Percentiles rank a stretch among this genome's conserved stretches.
These are phyloP conservation scores for Oligia strigilis DNA, from an alignment of 2,888 invertebrate species.

Conservation along the genomic window DNA sequence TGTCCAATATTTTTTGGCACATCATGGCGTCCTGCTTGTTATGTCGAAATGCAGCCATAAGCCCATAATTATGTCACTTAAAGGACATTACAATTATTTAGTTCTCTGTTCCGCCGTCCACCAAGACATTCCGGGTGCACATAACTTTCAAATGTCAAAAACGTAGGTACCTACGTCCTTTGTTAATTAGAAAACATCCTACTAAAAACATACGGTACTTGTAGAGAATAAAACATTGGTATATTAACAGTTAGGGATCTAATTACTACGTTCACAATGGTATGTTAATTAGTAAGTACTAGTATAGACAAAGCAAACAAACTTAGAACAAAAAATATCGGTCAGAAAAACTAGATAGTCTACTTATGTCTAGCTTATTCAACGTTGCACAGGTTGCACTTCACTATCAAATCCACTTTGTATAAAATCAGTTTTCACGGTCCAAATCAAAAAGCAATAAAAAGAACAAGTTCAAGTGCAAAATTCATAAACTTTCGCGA, in stretches of 20 bases:
- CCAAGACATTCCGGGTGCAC: background rate
- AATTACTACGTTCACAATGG: background rate
- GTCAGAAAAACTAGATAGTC: constrained; percentile 69
- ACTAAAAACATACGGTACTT: background rate
- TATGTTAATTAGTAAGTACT: background rate
- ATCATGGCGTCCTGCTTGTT: background rate
- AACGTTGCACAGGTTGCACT: constrained; percentile 31
- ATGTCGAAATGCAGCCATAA: background rate
- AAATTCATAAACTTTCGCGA: constrained; percentile 43
- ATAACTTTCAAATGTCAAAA: constrained; percentile 8
- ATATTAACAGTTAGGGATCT: constrained; percentile 1
- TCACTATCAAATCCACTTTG: constrained; percentile 32
- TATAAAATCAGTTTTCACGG: constrained; percentile 27
- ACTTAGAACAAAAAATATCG: constrained; percentile 57
- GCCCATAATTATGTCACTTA: background rate
- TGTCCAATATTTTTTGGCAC: background rate
- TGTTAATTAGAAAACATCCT: background rate
- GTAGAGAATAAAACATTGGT: background rate
- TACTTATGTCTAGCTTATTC: constrained; percentile 15
- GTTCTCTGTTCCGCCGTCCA: background rate
- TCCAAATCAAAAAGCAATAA: constrained; percentile 20
- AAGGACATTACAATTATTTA: background rate
- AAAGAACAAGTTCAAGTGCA: constrained; percentile 33
- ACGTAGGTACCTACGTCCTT: background rate
- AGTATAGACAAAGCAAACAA: background rate